These are phyloP conservation scores for Drosophila subobscura DNA, from an alignment of 1,140 invertebrate species.

Conservation along the genomic window DNA sequence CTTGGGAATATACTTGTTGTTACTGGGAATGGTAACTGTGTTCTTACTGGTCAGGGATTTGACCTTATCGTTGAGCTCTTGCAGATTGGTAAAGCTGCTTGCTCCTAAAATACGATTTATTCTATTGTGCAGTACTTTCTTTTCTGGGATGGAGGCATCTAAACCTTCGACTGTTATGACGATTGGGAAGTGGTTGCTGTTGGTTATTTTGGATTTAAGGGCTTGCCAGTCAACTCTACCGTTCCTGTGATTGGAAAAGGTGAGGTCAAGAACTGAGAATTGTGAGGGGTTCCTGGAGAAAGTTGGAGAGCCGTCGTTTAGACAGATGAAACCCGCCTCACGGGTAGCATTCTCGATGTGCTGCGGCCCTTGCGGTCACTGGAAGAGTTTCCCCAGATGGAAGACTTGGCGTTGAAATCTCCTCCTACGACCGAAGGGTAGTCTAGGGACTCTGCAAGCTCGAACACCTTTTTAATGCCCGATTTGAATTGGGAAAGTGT, in stretches of 20 bases:
- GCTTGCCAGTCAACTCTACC: neutral
- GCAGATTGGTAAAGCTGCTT: neutral
- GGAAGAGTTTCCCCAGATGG: too few relatives aligned
- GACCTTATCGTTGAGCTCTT: neutral
- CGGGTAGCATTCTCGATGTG: too few relatives aligned
- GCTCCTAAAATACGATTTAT: neutral
- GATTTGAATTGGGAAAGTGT: neutral
- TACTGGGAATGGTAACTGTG: neutral
- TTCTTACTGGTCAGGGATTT: neutral
- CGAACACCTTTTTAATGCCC: neutral
- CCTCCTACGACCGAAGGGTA: neutral
- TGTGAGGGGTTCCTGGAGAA: neutral
- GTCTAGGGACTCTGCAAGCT: neutral
- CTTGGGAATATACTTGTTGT: neutral
- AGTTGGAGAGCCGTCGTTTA: slow-evolving; percentile 1
- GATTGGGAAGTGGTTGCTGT: neutral
- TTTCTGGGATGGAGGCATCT: neutral
- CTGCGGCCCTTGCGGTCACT: too few relatives aligned
- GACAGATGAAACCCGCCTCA: too few relatives aligned
- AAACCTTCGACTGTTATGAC: neutral
- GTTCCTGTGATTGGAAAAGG: neutral
- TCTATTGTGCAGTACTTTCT: neutral
- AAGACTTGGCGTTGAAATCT: neutral
- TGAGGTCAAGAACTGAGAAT: neutral
- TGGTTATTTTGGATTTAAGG: neutral